Base-by-base conservation (phyloP, 2,888 invertebrate species). In the Ophraella communa region DNA sequence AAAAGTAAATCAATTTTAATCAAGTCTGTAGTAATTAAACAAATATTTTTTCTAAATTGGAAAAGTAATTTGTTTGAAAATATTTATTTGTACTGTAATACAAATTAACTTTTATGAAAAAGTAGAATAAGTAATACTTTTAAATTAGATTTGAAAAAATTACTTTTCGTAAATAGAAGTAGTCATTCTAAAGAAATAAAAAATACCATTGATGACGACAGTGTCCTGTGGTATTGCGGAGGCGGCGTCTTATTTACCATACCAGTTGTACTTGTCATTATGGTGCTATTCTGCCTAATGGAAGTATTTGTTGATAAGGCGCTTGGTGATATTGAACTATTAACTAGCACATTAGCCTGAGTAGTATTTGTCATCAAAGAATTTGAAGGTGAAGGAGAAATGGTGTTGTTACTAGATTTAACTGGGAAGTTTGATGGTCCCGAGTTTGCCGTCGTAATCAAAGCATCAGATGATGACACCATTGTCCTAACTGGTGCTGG, bases 321-420 rank as follows among this genome's bases (percentile, higher is more conserved):
- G 79, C 78, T 78, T 78, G 77, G 73, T 73, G 77, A 75, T 74
- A 73, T 73, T 71, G 73, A 73, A 67, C 68, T 71, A 66, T 70
- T 74, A 66, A 69, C 70, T 71, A 70, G 69, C 69, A 71, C 69
- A 55, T 73, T 71, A 64, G 75, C 73, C 73, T 73, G 74, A 73
- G 74, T 68, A 49, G 66, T 52, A 53, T 64, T 70, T 49, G 64
- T 60, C 18, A 35, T n/a, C 51, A 45, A 21, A 51, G 49, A 51
- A 51, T 23, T 51, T 20, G 23, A 35, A n/a, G 49, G 17, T 18
- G 49, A 24, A 14, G 24, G 10, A 35, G 55, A 33, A 35, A 21
- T 49, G 62, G 30, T 53, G 33, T 47, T 45, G 14, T 39, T 39
- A 17, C 18, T 39, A 39, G 39, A 18, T 42, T 33, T 39, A 44